Evolutionary conservation across 92 coral and sea anemone genomes (phyloP), one percentile per base, ranked within the genome.

Genomic region (Chrysogorgia sp.): DNA sequence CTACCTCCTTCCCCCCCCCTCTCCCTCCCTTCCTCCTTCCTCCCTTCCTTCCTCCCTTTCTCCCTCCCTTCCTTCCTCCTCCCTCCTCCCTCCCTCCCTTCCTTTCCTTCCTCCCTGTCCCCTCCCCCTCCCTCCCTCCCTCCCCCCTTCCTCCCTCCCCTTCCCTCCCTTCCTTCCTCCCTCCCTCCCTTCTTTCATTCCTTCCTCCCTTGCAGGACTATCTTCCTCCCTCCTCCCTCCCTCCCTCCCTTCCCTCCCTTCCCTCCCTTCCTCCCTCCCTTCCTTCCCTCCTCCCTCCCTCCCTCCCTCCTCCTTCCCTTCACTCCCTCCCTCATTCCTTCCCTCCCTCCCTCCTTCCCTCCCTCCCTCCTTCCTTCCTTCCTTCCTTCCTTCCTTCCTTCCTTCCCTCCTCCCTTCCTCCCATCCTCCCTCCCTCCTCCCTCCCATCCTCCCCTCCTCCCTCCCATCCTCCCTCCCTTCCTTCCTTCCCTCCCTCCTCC

Each of bases 371-470:
- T 43, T 43, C 50, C 50, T 43, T 43, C 50, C 50, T 43, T 43
- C 50, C 50, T 43, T 43, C 50, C 50, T 43, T 43, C 50, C 50
- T 43, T 43, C 50, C 50, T 43, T 43, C 50, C 50, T 43, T 43
- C 50, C 50, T 43, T 43, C 50, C 50, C 17, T 43, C 50, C n/a
- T n/a, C n/a, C n/a, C n/a, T n/a, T n/a, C n/a, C n/a, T n/a, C 99
- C 87, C n/a, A n/a, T n/a, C n/a, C n/a, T n/a, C n/a, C n/a, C n/a
- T 37, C 5, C 12, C 43, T 12, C 5, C 12, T 37, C 43, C 5
- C 12, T 37, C 5, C 12, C 6, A 4, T 37, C 5, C 5, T 37
- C 43, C 43, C 5, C 12, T 12, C 43, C 5, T 12, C 12, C 43
- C 5, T 5, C n/a, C n/a, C 2, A 7, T 15, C 53, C 2, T 47